Base-by-base conservation (phyloP, 2,113 vertebrate genomes). In the Clupea harengus region DNA sequence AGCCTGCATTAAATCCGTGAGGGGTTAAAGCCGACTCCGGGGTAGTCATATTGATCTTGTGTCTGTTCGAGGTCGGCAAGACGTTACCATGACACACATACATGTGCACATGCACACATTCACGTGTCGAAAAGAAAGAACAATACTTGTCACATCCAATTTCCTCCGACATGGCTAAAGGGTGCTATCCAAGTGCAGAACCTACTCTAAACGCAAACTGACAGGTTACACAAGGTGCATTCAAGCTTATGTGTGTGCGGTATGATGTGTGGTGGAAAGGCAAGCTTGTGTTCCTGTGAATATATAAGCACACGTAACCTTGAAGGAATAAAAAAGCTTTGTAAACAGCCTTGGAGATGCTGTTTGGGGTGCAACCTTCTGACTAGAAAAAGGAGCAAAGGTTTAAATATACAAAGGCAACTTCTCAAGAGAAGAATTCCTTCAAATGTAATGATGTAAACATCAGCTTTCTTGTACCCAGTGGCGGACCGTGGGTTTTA, bases 141-240 rank as follows among this genome's bases (percentile, higher is more conserved):
- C 49, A 64, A n/a, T 60, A 45, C 49, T n/a, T 45, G 82, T 64
- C 82, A 45, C 20, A 64, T 39, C 32, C 82, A 18, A 5, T 83
- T 83, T 45, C 10, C 22, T 60, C 64, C 82, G 5, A 64, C 52
- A 83, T 83, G 82, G 50, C 81, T 49, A 50, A 25, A 50, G 13
- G 45, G 22, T 28, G 81, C 45, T 22, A 25, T 72, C 64, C 64
- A 32, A 72, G 64, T 32, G n/a, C 64, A 72, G 25, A 72, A 13
- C 8, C 64, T 9, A 72, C 64, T 32, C 8, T 28, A 28, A 72
- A 72, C n/a, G 25, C 64, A 72, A 72, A 45, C 25, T 84, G 83
- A 84, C 83, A 84, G 83, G 45, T n/a, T 84, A 84, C 83, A 84
- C 83, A 72, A 84, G 45, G 60, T 25, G 57, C 64, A 45, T 47